Evolutionary conservation across 2,888 invertebrate genomes (phyloP).

Genomic region (Leptinotarsa tumamoca): DNA sequence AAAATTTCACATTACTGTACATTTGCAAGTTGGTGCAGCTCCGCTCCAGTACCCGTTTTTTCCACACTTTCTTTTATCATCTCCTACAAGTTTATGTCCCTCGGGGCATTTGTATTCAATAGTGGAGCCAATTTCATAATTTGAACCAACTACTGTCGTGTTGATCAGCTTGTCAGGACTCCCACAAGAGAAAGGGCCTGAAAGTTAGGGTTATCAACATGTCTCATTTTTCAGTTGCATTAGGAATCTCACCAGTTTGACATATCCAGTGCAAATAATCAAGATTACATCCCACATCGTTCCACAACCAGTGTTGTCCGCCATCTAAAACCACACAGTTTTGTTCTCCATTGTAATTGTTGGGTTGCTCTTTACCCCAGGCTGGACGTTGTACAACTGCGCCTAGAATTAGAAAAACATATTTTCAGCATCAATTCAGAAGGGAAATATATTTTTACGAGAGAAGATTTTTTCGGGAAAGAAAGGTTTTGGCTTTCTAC

Average conservation of each 20-base stretch:
- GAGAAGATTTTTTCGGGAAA: too few species aligned
- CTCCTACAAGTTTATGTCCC: conserved; percentile 84
- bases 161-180: conserved; percentile 88
- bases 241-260: conserved; percentile 77
- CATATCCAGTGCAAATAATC: conserved; percentile 95
- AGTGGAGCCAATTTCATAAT: conserved; percentile 76
- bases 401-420: background rate
- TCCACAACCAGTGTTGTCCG: conserved; percentile 91
- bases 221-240: background rate
- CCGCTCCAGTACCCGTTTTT: conserved; percentile 87
- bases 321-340: conserved; percentile 95
- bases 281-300: conserved; percentile 93
- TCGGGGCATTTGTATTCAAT: conserved; percentile 85
- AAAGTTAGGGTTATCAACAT: background rate
- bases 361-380: conserved; percentile 95
- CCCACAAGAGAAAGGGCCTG: conserved; percentile 74
- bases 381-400: conserved; percentile 82
- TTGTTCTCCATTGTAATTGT: conserved; percentile 95
- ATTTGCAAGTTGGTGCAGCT: conserved; percentile 85
- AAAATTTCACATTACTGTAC: conserved; percentile 57
- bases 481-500: too few species aligned
- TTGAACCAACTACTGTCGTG: conserved; percentile 81
- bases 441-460: too few species aligned
- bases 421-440: too few species aligned
- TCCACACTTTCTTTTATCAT: conserved; percentile 76